Percentiles rank a stretch among this genome's conserved stretches.
Conservation (phyloP, 2,888 invertebrate species). For the Orthosia cruda region DNA sequence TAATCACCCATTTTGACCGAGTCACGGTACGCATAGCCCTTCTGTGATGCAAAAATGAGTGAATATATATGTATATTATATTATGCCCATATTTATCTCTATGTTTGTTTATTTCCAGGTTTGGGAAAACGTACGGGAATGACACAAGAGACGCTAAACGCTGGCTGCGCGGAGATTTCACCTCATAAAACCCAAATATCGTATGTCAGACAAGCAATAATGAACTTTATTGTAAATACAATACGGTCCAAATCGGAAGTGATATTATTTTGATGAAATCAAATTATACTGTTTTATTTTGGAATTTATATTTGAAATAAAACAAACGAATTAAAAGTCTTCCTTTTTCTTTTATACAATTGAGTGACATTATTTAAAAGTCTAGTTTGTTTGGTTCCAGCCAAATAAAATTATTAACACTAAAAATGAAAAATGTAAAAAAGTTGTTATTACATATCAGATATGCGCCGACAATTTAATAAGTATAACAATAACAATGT, state of each 20-base stretch:
- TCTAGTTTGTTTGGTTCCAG: slow-evolving; percentile 17
- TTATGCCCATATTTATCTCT: neutral
- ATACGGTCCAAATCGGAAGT: slow-evolving; percentile 67
- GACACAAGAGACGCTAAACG: slow-evolving; percentile 94
- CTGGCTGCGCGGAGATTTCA: slow-evolving; percentile 94
- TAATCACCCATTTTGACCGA: neutral
- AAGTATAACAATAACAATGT: slow-evolving; percentile 28
- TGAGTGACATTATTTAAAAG: neutral
- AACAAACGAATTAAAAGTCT: slow-evolving; percentile 1
- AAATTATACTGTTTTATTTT: slow-evolving; percentile 57
- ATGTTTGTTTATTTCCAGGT: slow-evolving; percentile 83
- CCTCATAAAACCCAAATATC: slow-evolving; percentile 73
- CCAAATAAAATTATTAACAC: slow-evolving; percentile 13
- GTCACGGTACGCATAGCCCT: neutral
- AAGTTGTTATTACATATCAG: neutral
- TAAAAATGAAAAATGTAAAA: neutral
- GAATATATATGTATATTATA: neutral
- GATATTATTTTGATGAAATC: slow-evolving; percentile 53
- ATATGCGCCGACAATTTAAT: neutral
- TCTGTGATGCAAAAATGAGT: neutral
- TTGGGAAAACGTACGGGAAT: slow-evolving; percentile 95
- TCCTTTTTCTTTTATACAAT: slow-evolving; percentile 20
- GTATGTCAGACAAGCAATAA: slow-evolving; percentile 25
- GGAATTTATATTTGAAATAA: slow-evolving; percentile 45
- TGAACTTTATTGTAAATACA: slow-evolving; percentile 33